Conservation (phyloP, 2,797 vertebrate genomes). For the Myioborus miniatus region DNA sequence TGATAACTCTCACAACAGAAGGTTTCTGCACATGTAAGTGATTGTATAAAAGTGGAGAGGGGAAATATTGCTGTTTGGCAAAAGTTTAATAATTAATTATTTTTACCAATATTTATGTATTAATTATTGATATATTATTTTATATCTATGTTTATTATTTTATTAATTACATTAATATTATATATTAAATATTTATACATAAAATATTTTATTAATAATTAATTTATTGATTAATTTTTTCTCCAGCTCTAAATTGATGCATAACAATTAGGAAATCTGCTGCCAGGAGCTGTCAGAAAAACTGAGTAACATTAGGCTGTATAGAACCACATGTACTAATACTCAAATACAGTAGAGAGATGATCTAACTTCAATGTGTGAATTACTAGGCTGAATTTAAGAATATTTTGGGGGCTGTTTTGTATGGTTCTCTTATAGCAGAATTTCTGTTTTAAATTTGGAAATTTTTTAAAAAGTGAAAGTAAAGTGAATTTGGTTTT, state of each 20-base stretch:
- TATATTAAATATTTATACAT: too few species aligned
- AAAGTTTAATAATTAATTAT: neutral
- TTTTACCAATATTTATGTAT: neutral
- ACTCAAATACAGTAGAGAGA: neutral
- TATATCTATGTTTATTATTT: too few species aligned
- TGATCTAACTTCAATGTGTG: neutral
- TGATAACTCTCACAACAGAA: neutral
- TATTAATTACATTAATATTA: too few species aligned
- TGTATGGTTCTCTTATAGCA: neutral
- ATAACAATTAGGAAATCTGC: neutral
- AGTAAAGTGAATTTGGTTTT: neutral
- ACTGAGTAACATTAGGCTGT: neutral
- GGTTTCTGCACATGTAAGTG: neutral
- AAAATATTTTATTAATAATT: too few species aligned
- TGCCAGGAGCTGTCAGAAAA: neutral
- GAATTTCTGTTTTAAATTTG: neutral
- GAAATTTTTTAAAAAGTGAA: neutral
- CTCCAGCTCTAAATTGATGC: too few species aligned
- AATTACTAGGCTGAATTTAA: neutral
- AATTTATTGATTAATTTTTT: neutral
- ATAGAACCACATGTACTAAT: neutral
- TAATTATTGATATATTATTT: too few species aligned
- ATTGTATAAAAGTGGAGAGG: accelerated
- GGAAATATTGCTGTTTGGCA: neutral
- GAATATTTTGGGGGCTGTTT: neutral